phyloP scores from a whole-genome alignment of 2,888 invertebrate genomes.

The Xanthorhoe spadicearia region DNA sequence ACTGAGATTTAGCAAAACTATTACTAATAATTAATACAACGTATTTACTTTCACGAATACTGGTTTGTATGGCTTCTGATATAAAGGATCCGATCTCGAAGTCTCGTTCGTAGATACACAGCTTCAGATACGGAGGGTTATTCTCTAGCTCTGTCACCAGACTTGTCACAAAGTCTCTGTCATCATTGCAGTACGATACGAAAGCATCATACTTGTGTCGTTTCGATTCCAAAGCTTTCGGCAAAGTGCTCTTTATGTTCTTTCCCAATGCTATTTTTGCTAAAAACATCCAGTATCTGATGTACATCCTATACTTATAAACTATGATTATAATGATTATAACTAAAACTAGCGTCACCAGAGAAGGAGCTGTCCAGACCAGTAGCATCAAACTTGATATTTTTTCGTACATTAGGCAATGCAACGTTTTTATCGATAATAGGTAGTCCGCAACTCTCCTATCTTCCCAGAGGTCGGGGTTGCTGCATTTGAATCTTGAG shows the following conservation, averaged over 20 bases:
- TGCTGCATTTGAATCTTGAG: conserved; percentile 73
- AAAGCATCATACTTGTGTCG: conserved; percentile 85
- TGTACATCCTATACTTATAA: conserved; percentile 78
- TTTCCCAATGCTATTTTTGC: conserved; percentile 81
- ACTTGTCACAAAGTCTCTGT: conserved; percentile 85
- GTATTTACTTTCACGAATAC: conserved; percentile 87
- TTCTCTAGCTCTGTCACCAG: conserved; percentile 86
- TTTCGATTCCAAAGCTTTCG: conserved; percentile 49
- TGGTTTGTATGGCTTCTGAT: conserved; percentile 87
- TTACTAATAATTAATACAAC: conserved; percentile 88
- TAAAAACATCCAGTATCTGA: conserved; percentile 84
- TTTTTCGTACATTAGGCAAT: conserved; percentile 72
- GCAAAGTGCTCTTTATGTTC: conserved; percentile 55
- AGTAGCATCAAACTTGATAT: conserved; percentile 70
- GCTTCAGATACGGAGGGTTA: conserved; percentile 83
- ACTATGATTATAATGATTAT: conserved; percentile 56
- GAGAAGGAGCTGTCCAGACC: conserved; percentile 72
- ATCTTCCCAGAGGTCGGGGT: conserved; percentile 77
- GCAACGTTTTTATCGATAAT: conserved; percentile 66
- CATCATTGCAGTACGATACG: conserved; percentile 86
- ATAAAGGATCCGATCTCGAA: conserved; percentile 87
- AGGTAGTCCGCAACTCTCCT: conserved; percentile 72
- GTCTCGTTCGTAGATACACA: conserved; percentile 89
- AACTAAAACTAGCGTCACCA: conserved; percentile 65
- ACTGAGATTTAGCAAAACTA: conserved; percentile 88